Conservation (phyloP, 2,888 invertebrate species). For the Ormyrus nitidulus region DNA sequence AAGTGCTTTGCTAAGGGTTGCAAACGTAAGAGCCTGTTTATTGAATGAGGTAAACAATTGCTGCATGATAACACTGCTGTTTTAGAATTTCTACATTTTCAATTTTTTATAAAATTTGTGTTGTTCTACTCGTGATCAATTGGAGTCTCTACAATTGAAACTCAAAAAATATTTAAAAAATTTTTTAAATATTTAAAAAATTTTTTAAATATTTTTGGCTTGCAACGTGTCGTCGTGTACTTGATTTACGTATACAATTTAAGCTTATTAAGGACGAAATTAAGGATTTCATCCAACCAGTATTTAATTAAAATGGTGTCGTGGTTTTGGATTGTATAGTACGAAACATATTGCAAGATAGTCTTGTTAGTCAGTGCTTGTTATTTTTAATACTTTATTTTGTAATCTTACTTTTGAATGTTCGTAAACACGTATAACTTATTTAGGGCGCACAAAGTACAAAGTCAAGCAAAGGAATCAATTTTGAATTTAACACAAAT, state of each 20-base stretch:
- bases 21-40: constrained; percentile 83
- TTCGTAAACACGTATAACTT: too few species aligned
- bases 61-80: too few species aligned
- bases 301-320: constrained; percentile 78
- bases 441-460: too few species aligned
- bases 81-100: too few species aligned
- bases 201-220: constrained; percentile 77
- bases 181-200: constrained; percentile 75
- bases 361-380: constrained; percentile 76
- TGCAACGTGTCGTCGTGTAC: constrained; percentile 86
- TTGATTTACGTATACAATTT: constrained; percentile 85
- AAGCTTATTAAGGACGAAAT: constrained; percentile 78
- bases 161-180: constrained; percentile 81
- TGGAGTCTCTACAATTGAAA: constrained; percentile 63
- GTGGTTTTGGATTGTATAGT: constrained; percentile 78
- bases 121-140: too few species aligned
- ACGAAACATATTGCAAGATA: constrained; percentile 83
- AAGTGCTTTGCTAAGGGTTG: constrained; percentile 82
- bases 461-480: too few species aligned
- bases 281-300: constrained; percentile 77
- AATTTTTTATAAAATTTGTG: too few species aligned
- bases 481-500: too few species aligned
- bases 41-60: constrained; percentile 65
- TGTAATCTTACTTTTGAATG: too few species aligned
- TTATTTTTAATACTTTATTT: too few species aligned